Evolutionary conservation across 2,797 vertebrate genomes (phyloP).

Genomic region (Alectoris magna): DNA sequence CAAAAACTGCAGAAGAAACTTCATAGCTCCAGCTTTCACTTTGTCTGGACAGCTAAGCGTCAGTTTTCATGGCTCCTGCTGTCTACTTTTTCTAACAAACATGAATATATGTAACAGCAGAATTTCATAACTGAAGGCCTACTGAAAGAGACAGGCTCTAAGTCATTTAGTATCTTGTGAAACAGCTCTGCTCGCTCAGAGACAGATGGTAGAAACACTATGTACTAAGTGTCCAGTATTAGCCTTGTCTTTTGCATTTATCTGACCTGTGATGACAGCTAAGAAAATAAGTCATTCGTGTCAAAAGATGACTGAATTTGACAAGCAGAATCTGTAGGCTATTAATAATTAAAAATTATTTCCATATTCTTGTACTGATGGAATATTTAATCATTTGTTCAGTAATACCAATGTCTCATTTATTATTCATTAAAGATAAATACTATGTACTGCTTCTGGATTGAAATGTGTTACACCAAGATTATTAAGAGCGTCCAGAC

Average conservation of each 20-base stretch:
- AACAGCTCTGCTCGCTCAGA: not conserved
- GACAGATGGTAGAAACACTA: not conserved
- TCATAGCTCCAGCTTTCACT: not conserved
- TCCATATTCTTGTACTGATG: slow-evolving; percentile 80
- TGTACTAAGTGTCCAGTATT: not conserved
- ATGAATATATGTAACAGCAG: not conserved
- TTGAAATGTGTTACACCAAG: slow-evolving; percentile 71
- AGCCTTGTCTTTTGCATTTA: slow-evolving; percentile 48
- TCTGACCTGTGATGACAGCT: slow-evolving; percentile 54
- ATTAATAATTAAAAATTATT: slow-evolving; percentile 84
- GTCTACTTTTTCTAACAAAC: not conserved
- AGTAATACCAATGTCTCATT: slow-evolving; percentile 81
- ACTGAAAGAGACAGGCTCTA: not conserved
- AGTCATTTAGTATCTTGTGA: not conserved
- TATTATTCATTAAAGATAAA: slow-evolving; percentile 87
- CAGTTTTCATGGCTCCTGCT: not conserved
- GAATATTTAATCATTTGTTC: slow-evolving; percentile 84
- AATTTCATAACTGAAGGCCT: not conserved
- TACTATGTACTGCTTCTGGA: slow-evolving; percentile 75
- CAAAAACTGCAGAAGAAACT: not conserved
- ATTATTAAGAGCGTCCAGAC: slow-evolving; percentile 75
- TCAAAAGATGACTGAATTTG: slow-evolving; percentile 72
- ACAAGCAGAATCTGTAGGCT: slow-evolving; percentile 73
- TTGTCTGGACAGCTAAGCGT: not conserved
- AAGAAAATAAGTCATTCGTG: slow-evolving; percentile 67